Evolutionary conservation across 2,888 invertebrate genomes (phyloP), one percentile per base, ranked within the genome.

Genomic region (Cantharis nigra): DNA sequence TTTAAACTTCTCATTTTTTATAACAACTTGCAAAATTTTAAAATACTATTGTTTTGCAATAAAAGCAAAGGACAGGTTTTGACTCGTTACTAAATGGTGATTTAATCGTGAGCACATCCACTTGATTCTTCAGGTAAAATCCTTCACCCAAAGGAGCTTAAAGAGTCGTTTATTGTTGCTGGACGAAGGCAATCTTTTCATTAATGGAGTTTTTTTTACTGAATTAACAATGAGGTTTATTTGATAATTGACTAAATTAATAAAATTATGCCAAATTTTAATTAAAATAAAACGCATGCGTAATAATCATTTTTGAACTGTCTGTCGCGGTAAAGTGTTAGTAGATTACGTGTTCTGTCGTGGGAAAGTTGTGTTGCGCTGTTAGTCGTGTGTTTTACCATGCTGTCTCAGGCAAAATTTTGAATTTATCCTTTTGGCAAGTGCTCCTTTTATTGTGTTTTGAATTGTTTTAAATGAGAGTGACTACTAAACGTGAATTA

Each of bases 281-380:
- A 67, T 23, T 20, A 67, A 23, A 26, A 67, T 18, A 26, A 67
- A 67, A 67, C 65, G 65, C 65, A 67, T 67, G 65, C 65, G 65
- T 67, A 20, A 75, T 65, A 69, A 70, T 71, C 71, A 69, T 69
- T 64, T 67, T 69, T 62, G 20, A 20, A 30, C 63, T 69, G 63
- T 28, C 26, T 20, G 71, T 20, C 67, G 69, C 69, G 14, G 23
- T 65, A 62, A 63, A 69, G 18, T 67, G 71, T 71, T 71, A 72
- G 75, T 76, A 69, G 72, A 75, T 70, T 33, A 16, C 20, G 49
- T n/a, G 75, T 33, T n/a, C 28, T 65, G 64, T 14, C 70, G 18
- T 14, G 30, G 70, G 71, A 62, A 70, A 71, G 75, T 70, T 65
- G 75, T 71, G 75, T 49, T 33, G 75, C 16, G 49, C 26, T 69